Evolutionary conservation across 1,140 invertebrate genomes (phyloP), one percentile per base, ranked within the genome.

Genomic region (Carcinoscorpius rotundicauda): DNA sequence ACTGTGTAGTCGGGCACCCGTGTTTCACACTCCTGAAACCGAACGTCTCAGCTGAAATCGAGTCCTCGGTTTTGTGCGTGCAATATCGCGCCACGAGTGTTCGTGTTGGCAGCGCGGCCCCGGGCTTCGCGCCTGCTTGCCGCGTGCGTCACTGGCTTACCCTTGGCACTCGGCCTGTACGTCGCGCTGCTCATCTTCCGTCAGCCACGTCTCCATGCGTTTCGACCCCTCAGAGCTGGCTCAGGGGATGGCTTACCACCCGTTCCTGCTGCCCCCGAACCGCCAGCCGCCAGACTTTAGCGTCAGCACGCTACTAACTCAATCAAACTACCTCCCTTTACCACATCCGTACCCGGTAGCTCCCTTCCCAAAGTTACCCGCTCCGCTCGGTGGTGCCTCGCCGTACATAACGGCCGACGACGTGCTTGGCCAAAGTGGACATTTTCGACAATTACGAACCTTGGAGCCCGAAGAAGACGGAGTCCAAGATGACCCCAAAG

Each of bases 401-500:
- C 60, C n/a, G n/a, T n/a, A 52, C 49, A 61, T 51, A n/a, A 8
- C 60, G 6, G n/a, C 60, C 60, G 60, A 61, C n/a, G 60, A 51
- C 60, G 11, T 61, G 4, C 9, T 61, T 29, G 60, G 10, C 56
- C 56, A 57, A 10, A 10, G 29, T 10, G n/a, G 10, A 4, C 56
- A 10, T 29, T 57, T n/a, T 9, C n/a, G 56, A 8, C n/a, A 10
- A n/a, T 29, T 57, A 10, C n/a, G 56, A 29, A 57, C 73, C 71
- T 78, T 77, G 72, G 83, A 91, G 76, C 91, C 90, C 3, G 91
- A 95, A 78, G 93, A 97, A 75, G 91, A 95, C 79, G 93, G 93
- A 11, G 88, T 97, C 68, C 87, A 92, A 70, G 93, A 97, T 77
- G 93, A 97, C 79, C 94, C 94, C 53, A 96, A 96, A 80, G 94